Conservation (phyloP, 2,797 vertebrate species). For the Melanotaenia pygmaea region DNA sequence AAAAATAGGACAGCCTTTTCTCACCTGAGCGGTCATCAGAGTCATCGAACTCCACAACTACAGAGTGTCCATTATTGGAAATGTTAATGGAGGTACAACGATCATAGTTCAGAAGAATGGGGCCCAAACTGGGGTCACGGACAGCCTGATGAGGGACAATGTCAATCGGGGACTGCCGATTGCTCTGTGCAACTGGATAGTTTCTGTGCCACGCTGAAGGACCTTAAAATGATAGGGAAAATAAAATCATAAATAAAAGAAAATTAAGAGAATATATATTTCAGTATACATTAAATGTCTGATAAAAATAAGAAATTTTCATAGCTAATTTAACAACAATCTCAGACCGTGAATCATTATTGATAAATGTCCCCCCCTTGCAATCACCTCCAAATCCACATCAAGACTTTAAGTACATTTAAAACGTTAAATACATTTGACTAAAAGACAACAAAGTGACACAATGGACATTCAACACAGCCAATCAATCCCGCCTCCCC, state of each 20-base stretch:
- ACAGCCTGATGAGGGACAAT: slow-evolving; percentile 86
- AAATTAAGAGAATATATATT: neutral
- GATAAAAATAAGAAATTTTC: neutral
- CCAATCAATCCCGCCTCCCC: too few species aligned
- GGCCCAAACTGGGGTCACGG: slow-evolving; percentile 85
- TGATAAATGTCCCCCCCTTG: neutral
- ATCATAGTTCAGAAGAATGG: slow-evolving; percentile 87
- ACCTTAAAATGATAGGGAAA: slow-evolving; percentile 75
- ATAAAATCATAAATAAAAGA: neutral
- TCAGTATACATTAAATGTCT: neutral
- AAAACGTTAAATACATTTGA: neutral
- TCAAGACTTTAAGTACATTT: neutral
- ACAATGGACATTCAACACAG: neutral
- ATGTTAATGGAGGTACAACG: slow-evolving; percentile 89
- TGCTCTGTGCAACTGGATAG: slow-evolving; percentile 90
- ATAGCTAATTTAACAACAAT: neutral
- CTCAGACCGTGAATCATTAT: neutral
- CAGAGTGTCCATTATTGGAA: slow-evolving; percentile 93
- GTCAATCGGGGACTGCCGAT: slow-evolving; percentile 93
- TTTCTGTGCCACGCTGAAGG: slow-evolving; percentile 90
- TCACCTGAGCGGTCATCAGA: slow-evolving; percentile 90
- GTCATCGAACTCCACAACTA: slow-evolving; percentile 94
- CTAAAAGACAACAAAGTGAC: neutral
- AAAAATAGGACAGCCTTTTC: neutral
- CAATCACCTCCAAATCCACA: neutral